These are phyloP conservation scores for Heterodera filipjevi DNA, from an alignment of 2,888 invertebrate genomes.

Conservation along the genomic window DNA sequence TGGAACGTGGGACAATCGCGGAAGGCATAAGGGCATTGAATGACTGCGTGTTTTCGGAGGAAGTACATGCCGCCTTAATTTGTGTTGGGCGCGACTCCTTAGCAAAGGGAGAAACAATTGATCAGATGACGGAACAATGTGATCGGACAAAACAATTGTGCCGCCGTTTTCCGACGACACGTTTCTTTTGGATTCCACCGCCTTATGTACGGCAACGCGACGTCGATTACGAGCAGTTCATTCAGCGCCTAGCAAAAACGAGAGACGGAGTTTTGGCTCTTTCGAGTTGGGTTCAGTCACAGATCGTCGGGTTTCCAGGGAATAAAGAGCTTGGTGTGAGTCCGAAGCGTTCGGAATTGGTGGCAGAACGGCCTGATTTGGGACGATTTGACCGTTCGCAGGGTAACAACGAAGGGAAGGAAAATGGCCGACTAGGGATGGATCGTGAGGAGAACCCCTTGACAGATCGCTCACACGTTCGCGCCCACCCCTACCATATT, in stretches of 20 bases:
- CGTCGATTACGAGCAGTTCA: not conserved
- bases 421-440: not conserved
- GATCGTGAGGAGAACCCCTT: too few relatives aligned
- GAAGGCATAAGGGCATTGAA: not conserved
- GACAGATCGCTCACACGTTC: too few relatives aligned
- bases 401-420: too few relatives aligned
- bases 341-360: not conserved
- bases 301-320: too few relatives aligned
- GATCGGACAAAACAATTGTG: not conserved
- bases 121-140: conserved; percentile 12
- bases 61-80: not conserved
- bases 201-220: not conserved
- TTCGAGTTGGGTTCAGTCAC: conserved; percentile 6
- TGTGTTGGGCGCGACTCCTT: not conserved
- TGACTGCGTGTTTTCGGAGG: not conserved
- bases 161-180: not conserved
- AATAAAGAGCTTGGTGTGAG: not conserved
- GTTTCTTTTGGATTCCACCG: not conserved
- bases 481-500: not conserved
- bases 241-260: not conserved
- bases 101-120: conserved; percentile 8
- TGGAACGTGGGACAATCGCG: not conserved
- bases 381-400: not conserved
- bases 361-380: not conserved
- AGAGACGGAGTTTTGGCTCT: not conserved